Evolutionary conservation across 2,888 invertebrate genomes (phyloP).

Genomic region (Epinotia ramella): DNA sequence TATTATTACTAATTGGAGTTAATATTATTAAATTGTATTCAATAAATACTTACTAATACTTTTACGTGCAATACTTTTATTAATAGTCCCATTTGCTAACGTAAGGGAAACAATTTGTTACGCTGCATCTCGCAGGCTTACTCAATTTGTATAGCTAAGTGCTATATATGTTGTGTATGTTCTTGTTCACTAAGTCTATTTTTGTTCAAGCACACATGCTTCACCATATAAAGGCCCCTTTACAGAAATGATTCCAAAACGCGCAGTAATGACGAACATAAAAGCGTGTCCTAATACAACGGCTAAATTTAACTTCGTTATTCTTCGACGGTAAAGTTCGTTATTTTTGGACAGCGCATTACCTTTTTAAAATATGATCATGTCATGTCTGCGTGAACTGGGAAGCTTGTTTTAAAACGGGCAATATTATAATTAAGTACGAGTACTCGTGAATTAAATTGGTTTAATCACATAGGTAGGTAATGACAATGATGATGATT

Average conservation of each 20-base stretch:
- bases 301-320: constrained; percentile 37
- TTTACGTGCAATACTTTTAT: constrained; percentile 27
- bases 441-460: too few relatives aligned
- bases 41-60: neutral
- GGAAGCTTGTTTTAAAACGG: neutral
- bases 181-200: constrained; percentile 33
- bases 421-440: neutral
- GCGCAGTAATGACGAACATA: constrained; percentile 21
- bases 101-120: constrained; percentile 35
- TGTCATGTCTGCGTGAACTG: neutral
- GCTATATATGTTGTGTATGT: constrained; percentile 35
- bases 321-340: constrained; percentile 16
- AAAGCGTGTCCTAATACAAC: constrained; percentile 31
- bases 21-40: too few relatives aligned
- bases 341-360: constrained; percentile 25
- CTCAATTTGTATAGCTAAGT: constrained; percentile 30
- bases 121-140: constrained; percentile 20
- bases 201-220: neutral
- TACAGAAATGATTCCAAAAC: constrained; percentile 36
- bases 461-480: too few relatives aligned
- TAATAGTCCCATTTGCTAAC: constrained; percentile 28
- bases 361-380: neutral
- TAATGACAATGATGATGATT: too few relatives aligned
- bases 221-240: constrained; percentile 23
- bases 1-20: too few relatives aligned